Evolutionary conservation across 2,888 invertebrate genomes (phyloP).

Genomic region (Villa cingulata): DNA sequence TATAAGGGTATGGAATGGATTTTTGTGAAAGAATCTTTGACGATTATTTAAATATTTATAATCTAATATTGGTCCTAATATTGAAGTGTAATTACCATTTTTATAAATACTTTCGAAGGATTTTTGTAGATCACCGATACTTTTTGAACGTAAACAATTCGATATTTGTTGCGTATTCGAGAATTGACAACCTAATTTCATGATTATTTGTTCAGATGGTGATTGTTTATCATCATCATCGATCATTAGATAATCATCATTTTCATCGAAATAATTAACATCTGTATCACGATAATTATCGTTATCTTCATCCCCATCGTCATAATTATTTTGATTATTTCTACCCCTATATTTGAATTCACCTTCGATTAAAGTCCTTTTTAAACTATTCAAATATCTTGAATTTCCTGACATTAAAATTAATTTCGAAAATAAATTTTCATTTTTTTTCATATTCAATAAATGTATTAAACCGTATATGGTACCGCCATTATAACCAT

Average conservation of each 20-base stretch:
- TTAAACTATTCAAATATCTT: background rate
- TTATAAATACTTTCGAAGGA: conserved; percentile 44
- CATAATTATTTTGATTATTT: no score
- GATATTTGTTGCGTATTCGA: conserved; percentile 40
- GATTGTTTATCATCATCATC: background rate
- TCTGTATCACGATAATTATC: background rate
- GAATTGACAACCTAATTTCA: conserved; percentile 42
- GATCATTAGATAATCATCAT: no score
- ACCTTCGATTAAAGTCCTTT: conserved; percentile 5
- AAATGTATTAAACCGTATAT: conserved; percentile 54
- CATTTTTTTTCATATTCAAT: conserved; percentile 39
- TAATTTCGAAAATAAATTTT: conserved; percentile 47
- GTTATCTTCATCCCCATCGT: conserved; percentile 4
- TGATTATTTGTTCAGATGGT: conserved; percentile 34
- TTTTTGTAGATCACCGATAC: conserved; percentile 44
- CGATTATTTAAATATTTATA: conserved; percentile 43
- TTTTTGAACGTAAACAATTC: conserved; percentile 47
- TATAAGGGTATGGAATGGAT: conserved; percentile 41
- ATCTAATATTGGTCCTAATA: conserved; percentile 46
- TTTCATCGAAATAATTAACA: no score
- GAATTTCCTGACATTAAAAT: conserved; percentile 42
- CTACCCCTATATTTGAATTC: conserved; percentile 20
- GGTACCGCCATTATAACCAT: conserved; percentile 61
- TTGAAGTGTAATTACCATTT: conserved; percentile 44
- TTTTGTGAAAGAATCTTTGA: conserved; percentile 11